Evolutionary conservation across 2,797 vertebrate genomes (phyloP), one percentile per base, ranked within the genome.

Genomic region (Microcaecilia unicolor): DNA sequence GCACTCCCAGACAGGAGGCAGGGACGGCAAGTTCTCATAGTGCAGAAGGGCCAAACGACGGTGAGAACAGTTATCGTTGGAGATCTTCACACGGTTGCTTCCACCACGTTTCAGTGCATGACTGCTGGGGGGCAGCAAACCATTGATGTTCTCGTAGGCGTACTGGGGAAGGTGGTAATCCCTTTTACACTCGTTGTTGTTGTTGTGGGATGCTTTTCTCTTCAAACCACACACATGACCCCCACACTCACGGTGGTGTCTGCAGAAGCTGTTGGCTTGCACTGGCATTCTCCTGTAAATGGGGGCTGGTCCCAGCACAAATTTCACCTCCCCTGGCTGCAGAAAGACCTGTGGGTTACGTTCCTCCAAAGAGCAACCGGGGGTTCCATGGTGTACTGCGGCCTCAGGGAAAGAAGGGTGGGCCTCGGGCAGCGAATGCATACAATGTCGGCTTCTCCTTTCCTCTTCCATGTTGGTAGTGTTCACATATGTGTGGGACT

Each of bases 401-500:
- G 83, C 87, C 74, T 95, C 93, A 2, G n/a, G n/a, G n/a, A n/a
- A n/a, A n/a, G n/a, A n/a, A n/a, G n/a, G n/a, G n/a, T n/a, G n/a
- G 38, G 83, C 87, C 74, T 95, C 93, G 2, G 93, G 89, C 56
- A 98, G 63, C 30, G 92, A 81, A 78, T 95, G 93, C 50, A 92
- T 79, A 69, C 91, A 92, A 56, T 92, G 91, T 27, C 82, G 88
- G 66, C 87, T 85, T 33, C 86, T 79, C 69, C 76, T 79, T 45
- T 94, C 93, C 33, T 87, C 93, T 41, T 97, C 90, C 28, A 89
- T 81, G 22, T 71, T 87, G 26, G 90, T 86, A 16, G 92, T 96
- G 72, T 98, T 99, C 51, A 99, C 93, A 31, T 99, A 99, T 26
- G 94, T 99, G 76, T 99, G 96, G 46, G 92, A 90, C 96, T 99